Percentiles rank a stretch among this genome's conserved stretches.
Evolutionary conservation across 2,888 invertebrate species (phyloP).

Genomic region (Steinernema hermaphroditum): DNA sequence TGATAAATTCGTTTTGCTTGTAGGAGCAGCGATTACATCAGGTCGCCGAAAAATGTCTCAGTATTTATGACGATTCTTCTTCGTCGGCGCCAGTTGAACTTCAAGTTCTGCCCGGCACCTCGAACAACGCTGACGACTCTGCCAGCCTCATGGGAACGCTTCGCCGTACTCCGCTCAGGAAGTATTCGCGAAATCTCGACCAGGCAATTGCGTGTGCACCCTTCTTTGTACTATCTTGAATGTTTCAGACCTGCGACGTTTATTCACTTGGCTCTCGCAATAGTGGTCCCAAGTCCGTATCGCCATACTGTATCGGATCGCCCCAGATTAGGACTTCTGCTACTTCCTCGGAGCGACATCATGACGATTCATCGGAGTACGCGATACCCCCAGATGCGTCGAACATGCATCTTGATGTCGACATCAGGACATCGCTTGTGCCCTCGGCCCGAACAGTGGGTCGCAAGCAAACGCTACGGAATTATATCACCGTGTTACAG

Average conservation of each 20-base stretch:
- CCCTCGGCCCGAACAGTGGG: conserved; percentile 40
- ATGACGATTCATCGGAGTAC: conserved; percentile 34
- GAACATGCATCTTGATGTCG: conserved; percentile 1
- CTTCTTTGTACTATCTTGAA: background rate
- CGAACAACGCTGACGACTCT: background rate
- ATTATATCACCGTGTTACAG: conserved; percentile 38
- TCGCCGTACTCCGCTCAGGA: conserved; percentile 10
- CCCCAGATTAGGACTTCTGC: background rate
- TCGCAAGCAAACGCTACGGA: background rate
- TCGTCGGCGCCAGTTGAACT: conserved; percentile 29
- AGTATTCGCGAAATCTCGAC: conserved; percentile 16
- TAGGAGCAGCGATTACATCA: conserved; percentile 54
- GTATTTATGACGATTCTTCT: conserved; percentile 39
- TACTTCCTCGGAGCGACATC: conserved; percentile 7
- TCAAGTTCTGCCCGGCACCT: conserved; percentile 29
- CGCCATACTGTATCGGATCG: conserved; percentile 13
- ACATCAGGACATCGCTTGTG: conserved; percentile 45
- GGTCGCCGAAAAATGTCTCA: conserved; percentile 57
- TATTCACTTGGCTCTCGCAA: conserved; percentile 15
- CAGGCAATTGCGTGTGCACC: too few species aligned
- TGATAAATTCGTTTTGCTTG: conserved; percentile 32
- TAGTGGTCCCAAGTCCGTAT: conserved; percentile 8
- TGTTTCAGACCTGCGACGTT: conserved; percentile 3
- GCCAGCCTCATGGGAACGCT: conserved; percentile 24
- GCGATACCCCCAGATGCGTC: conserved; percentile 42